phyloP scores from a whole-genome alignment of 1,140 invertebrate species.

The Sarcophaga bullata region DNA sequence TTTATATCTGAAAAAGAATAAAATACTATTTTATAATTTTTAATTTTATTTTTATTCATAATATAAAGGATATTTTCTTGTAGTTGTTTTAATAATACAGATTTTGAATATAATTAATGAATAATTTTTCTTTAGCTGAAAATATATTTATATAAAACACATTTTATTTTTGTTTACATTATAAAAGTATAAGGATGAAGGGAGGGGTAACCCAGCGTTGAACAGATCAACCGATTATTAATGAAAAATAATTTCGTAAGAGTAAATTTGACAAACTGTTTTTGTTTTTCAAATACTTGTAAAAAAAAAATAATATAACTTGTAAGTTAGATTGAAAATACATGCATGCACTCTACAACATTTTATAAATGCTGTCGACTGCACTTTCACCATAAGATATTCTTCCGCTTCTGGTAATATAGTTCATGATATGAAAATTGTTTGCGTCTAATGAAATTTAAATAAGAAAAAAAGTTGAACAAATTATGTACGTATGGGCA shows the following conservation, averaged over 20 bases:
- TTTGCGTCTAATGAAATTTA: neutral
- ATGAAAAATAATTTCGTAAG: neutral
- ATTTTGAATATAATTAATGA: constrained; percentile 27
- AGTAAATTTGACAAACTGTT: neutral
- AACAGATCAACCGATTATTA: neutral
- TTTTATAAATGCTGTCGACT: constrained; percentile 15
- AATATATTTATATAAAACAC: constrained; percentile 25
- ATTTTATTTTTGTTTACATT: constrained; percentile 18
- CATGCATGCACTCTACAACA: neutral
- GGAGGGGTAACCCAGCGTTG: neutral
- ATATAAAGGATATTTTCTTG: constrained; percentile 21
- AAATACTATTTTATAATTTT: neutral
- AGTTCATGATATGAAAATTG: neutral
- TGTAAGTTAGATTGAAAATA: neutral
- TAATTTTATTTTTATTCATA: constrained; percentile 9
- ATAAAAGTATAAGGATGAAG: constrained; percentile 2
- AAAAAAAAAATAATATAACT: neutral
- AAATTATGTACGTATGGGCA: neutral
- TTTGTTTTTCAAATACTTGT: neutral
- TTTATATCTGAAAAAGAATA: too few species aligned
- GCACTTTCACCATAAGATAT: neutral
- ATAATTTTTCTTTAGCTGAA: constrained; percentile 16
- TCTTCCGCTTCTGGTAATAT: neutral
- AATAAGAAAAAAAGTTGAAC: neutral
- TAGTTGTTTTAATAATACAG: constrained; percentile 16